These are phyloP conservation scores for Atopsyche davidsoni DNA, from an alignment of 1,140 invertebrate species.

Conservation along the genomic window DNA sequence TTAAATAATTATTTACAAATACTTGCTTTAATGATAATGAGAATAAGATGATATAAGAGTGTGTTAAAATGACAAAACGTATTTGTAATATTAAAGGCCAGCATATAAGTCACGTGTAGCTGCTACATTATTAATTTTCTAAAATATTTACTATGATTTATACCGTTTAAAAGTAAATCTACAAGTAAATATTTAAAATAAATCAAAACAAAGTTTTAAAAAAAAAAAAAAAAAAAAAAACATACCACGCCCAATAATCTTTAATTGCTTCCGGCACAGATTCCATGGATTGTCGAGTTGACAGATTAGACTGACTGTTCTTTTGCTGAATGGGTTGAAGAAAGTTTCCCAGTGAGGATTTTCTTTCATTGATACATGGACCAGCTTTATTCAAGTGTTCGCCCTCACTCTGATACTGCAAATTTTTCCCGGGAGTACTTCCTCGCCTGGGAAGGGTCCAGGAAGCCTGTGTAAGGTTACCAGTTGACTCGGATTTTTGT, in stretches of 20 bases:
- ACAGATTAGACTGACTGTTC: neutral
- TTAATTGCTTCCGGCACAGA: slow-evolving; percentile 35
- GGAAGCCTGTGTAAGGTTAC: neutral
- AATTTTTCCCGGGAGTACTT: neutral
- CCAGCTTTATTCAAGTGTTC: neutral
- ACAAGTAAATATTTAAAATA: neutral
- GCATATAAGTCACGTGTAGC: too few relatives aligned
- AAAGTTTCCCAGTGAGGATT: neutral
- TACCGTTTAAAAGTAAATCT: neutral
- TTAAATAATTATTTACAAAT: too few relatives aligned
- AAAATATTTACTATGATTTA: neutral
- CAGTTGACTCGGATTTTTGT: neutral
- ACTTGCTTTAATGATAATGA: too few relatives aligned
- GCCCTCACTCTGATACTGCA: neutral
- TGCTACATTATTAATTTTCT: neutral
- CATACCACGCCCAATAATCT: slow-evolving; percentile 46
- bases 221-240: slow-evolving; percentile 22
- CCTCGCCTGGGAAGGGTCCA: slow-evolving; percentile 3
- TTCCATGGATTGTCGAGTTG: slow-evolving; percentile 6
- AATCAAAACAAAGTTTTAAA: neutral
- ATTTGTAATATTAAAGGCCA: too few relatives aligned
- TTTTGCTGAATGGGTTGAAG: too few relatives aligned
- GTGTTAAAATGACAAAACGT: too few relatives aligned
- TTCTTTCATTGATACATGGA: slow-evolving; percentile 1
- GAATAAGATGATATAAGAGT: too few relatives aligned